Conservation (phyloP, 2,113 vertebrate genomes). For the Condylura cristata region DNA sequence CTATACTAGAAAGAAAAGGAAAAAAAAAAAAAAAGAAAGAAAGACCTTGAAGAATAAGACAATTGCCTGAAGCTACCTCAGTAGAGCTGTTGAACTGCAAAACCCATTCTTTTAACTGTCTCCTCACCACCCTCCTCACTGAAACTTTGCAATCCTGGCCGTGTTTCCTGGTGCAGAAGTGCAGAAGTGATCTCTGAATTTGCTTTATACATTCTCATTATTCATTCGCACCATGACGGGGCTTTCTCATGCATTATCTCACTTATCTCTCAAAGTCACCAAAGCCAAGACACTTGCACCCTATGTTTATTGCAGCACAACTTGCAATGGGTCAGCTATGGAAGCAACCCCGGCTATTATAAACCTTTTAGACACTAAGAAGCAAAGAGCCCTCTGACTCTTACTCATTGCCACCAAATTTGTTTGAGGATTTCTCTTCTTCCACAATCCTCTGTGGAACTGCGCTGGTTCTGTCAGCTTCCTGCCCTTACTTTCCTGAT, state of each 20-base stretch:
- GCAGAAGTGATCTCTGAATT: background rate
- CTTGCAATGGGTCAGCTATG: too few species aligned
- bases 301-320: too few species aligned
- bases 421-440: background rate
- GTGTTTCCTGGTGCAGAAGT: background rate
- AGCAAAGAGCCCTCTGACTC: background rate
- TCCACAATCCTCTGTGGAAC: background rate
- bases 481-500: background rate
- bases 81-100: background rate
- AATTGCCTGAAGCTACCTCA: background rate
- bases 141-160: background rate
- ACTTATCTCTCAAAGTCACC: background rate
- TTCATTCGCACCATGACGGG: background rate
- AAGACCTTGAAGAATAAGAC: background rate
- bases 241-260: background rate
- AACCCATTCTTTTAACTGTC: background rate
- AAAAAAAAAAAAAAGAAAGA: background rate
- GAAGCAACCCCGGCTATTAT: too few species aligned
- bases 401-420: background rate
- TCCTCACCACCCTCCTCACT: fast-evolving
- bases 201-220: background rate
- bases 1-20: background rate
- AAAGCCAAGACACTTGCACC: too few species aligned
- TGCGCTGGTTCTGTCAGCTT: background rate
- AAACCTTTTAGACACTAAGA: background rate